Evolutionary conservation across 2,113 vertebrate genomes (phyloP).

Genomic region (Podarcis raffonei): DNA sequence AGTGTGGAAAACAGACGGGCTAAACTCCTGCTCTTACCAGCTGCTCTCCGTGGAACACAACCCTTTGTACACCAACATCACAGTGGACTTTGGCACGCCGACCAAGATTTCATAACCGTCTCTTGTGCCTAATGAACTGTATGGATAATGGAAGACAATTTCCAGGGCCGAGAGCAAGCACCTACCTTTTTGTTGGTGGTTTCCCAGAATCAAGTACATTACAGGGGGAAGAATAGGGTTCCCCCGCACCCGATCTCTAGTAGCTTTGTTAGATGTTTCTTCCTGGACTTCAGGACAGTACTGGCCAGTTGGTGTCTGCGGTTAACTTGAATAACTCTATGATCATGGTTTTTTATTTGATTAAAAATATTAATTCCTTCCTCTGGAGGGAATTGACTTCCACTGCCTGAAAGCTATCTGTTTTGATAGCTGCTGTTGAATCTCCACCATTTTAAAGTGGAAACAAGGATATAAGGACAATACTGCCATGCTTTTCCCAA

Average conservation of each 20-base stretch:
- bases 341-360: slow-evolving; percentile 5
- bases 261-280: not conserved
- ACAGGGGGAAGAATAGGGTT: slow-evolving; percentile 4
- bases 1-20: slow-evolving; percentile 88
- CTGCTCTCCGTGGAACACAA: slow-evolving; percentile 81
- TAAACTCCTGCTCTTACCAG: slow-evolving; percentile 89
- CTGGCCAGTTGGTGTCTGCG: rapidly evolving
- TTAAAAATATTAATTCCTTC: not conserved
- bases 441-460: not conserved
- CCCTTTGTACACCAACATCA: slow-evolving; percentile 90
- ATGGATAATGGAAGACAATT: not conserved
- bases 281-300: slow-evolving; percentile 11
- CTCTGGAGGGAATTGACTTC: not conserved
- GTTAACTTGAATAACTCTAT: not conserved
- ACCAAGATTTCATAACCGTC: slow-evolving; percentile 41
- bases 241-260: not conserved
- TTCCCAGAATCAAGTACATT: slow-evolving; percentile 6
- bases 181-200: not conserved
- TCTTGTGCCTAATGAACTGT: not conserved
- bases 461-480: not conserved
- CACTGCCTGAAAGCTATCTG: not conserved
- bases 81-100: slow-evolving; percentile 81
- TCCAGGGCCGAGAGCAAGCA: not conserved
- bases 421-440: slow-evolving; percentile 36
- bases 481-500: not conserved